Conservation (phyloP, 92 coral and sea anemone species). For the Porites divaricata region DNA sequence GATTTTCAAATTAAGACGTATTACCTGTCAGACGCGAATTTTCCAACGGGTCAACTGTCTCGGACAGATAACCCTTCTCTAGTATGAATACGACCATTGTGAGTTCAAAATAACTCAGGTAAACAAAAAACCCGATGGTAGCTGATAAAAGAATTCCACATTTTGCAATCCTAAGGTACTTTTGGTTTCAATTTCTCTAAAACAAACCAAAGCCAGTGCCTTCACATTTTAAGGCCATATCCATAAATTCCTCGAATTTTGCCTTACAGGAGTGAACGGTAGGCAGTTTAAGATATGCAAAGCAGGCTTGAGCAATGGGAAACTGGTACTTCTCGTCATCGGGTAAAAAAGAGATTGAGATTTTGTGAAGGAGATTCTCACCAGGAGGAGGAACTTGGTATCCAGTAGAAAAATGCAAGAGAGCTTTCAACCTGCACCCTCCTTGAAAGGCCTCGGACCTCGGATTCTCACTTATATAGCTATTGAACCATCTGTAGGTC, state of each 20-base stretch:
- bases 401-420: constrained; percentile 50
- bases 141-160: too few species aligned
- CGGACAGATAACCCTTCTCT: too few species aligned
- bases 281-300: constrained; percentile 40
- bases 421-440: constrained; percentile 56
- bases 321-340: constrained; percentile 42
- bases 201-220: constrained; percentile 35
- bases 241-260: constrained; percentile 28
- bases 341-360: constrained; percentile 25
- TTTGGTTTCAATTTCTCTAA: not conserved
- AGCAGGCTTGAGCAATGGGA: constrained; percentile 39
- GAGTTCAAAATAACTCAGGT: too few species aligned
- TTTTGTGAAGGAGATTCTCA: constrained; percentile 17
- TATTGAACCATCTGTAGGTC: constrained; percentile 39
- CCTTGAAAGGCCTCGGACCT: constrained; percentile 20
- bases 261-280: constrained; percentile 48
- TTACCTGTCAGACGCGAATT: too few species aligned
- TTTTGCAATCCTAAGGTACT: too few species aligned
- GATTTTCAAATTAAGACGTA: too few species aligned
- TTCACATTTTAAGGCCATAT: constrained; percentile 41
- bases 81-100: too few species aligned
- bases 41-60: too few species aligned
- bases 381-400: constrained; percentile 49
- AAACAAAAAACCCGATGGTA: too few species aligned
- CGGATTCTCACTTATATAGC: constrained; percentile 41